phyloP scores from a whole-genome alignment of 64 coral and sea anemone species.

The Actinia tenebrosa region DNA sequence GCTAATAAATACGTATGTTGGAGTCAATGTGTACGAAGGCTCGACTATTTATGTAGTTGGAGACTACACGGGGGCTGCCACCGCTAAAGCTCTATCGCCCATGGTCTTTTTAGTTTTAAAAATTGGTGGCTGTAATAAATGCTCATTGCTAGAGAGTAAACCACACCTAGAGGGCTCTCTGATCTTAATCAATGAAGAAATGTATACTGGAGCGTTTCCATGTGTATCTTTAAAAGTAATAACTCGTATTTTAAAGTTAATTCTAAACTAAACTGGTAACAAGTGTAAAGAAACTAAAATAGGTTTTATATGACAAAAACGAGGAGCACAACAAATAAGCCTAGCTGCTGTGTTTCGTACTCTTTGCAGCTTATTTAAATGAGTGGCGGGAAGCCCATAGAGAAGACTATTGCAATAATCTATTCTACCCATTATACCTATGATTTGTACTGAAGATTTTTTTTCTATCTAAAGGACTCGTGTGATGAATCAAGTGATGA shows the following conservation, averaged over 20 bases:
- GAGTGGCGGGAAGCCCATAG: neutral
- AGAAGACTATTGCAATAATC: slow-evolving; percentile 5
- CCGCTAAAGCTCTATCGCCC: too few relatives aligned
- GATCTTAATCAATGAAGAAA: neutral
- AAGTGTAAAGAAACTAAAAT: neutral
- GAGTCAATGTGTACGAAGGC: too few relatives aligned
- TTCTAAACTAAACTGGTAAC: slow-evolving; percentile 3
- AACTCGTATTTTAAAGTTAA: slow-evolving; percentile 1
- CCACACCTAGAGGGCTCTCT: neutral
- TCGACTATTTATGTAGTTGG: too few relatives aligned
- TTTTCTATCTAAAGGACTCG: too few relatives aligned
- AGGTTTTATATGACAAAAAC: slow-evolving; percentile 12
- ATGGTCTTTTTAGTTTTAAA: too few relatives aligned
- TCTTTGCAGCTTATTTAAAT: neutral
- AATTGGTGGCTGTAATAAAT: too few relatives aligned
- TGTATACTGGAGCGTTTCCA: neutral
- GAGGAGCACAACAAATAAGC: neutral
- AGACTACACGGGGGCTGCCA: too few relatives aligned
- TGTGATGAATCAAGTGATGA: too few relatives aligned
- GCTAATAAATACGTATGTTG: too few relatives aligned
- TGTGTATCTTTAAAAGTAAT: slow-evolving; percentile 11
- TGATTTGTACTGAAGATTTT: too few relatives aligned
- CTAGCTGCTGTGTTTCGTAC: neutral
- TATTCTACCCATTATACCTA: neutral
- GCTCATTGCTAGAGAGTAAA: neutral